A percentile compares a stretch with the other conserved stretches of the same genome.
phyloP scores from a whole-genome alignment of 2,113 vertebrate species.

The Argyrosomus japonicus region DNA sequence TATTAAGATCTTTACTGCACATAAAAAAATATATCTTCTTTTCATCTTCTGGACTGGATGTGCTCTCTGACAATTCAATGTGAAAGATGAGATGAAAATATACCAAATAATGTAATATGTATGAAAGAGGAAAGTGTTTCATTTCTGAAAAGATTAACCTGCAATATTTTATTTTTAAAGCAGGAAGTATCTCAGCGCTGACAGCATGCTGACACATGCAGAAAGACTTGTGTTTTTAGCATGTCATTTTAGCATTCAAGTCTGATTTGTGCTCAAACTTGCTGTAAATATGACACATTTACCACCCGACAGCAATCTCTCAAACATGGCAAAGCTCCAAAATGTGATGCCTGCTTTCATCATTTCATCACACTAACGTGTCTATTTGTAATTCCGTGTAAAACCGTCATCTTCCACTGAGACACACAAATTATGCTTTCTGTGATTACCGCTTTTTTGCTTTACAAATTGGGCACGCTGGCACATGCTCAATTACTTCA shows the following conservation, averaged over 20 bases:
- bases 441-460: slow-evolving; percentile 51
- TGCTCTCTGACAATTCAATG: not conserved
- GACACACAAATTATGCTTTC: slow-evolving; percentile 34
- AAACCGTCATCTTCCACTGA: slow-evolving; percentile 43
- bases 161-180: too few species aligned
- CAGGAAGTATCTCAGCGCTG: not conserved
- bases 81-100: not conserved
- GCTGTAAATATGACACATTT: slow-evolving; percentile 18
- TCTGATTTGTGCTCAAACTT: not conserved
- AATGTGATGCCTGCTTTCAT: slow-evolving; percentile 37
- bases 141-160: not conserved
- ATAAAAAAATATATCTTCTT: not conserved
- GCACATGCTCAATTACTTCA: slow-evolving; percentile 38
- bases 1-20: not conserved
- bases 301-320: slow-evolving; percentile 1
- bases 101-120: not conserved
- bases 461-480: slow-evolving; percentile 58
- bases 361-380: slow-evolving; percentile 29
- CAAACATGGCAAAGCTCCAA: slow-evolving; percentile 7
- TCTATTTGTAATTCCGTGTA: slow-evolving; percentile 45
- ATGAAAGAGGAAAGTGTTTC: not conserved
- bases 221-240: not conserved
- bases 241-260: not conserved
- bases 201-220: not conserved
- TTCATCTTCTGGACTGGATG: not conserved